Base-by-base conservation (phyloP, 1,140 invertebrate genomes). In the Eriocheir sinensis region DNA sequence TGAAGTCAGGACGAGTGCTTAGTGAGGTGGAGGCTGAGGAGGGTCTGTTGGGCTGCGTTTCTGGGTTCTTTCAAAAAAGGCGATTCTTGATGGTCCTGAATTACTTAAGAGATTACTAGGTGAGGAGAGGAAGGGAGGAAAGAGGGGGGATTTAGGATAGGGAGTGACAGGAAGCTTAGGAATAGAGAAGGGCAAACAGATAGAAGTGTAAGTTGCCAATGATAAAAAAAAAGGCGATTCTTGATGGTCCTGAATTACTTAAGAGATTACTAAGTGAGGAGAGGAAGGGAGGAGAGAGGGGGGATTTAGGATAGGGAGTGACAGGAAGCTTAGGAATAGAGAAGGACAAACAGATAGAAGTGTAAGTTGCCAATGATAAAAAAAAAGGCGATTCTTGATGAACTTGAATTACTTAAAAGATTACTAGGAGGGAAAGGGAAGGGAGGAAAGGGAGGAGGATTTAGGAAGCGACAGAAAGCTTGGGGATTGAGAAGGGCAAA, bases 281-380 rank as follows among this genome's bases (percentile, higher is more conserved):
- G 60, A 15, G n/a, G n/a, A 72, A n/a, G 60, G n/a, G 12, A n/a
- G 60, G 12, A 15, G 60, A 72, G n/a, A 15, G 60, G 60, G 12
- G 60, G n/a, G 60, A 72, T 72, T 15, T 72, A 72, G n/a, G n/a
- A 15, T 72, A 72, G n/a, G n/a, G 12, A n/a, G n/a, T n/a, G n/a
- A n/a, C n/a, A n/a, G n/a, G 60, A 72, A 15, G n/a, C 12, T 15
- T 72, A 72, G 60, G 60, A 15, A 72, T 15, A n/a, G 12, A 72
- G 60, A n/a, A 72, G n/a, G 60, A n/a, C n/a, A 72, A n/a, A n/a
- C n/a, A 72, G 60, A n/a, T 72, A 72, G 60, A 72, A 15, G n/a
- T n/a, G n/a, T 72, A n/a, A 72, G 12, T 72, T 15, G n/a, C 60
- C 60, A n/a, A 72, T 72, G n/a, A 72, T n/a, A 72, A 15, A 15